phyloP scores from a whole-genome alignment of 2,113 vertebrate genomes.

The Elephas maximus region DNA sequence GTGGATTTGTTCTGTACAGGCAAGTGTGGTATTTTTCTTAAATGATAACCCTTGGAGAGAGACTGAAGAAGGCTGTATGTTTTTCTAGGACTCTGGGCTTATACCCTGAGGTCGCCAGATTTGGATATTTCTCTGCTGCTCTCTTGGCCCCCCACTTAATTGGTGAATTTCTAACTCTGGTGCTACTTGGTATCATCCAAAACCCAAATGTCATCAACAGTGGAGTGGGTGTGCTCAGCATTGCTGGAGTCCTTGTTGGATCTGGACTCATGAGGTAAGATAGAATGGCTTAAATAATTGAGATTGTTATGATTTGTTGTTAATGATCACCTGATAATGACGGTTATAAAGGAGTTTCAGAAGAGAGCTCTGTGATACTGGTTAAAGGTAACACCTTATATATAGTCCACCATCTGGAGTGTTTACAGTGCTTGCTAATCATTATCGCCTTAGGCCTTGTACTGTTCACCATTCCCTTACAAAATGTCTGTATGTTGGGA shows the following conservation, averaged over 20 bases:
- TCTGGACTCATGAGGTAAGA: conserved; percentile 95
- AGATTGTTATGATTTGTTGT: background rate
- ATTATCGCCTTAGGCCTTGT: background rate
- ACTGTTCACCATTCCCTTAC: background rate
- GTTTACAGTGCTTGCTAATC: background rate
- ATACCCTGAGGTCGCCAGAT: conserved; percentile 92
- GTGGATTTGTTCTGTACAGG: background rate
- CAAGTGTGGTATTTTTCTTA: conserved; percentile 27
- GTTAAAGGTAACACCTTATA: background rate
- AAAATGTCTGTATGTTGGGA: background rate
- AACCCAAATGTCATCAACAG: conserved; percentile 95
- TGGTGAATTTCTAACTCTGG: conserved; percentile 95
- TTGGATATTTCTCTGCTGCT: conserved; percentile 94
- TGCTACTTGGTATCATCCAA: conserved; percentile 95
- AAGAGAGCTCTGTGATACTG: background rate
- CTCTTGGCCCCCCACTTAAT: conserved; percentile 92
- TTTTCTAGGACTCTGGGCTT: conserved; percentile 92
- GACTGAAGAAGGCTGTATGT: conserved; percentile 49
- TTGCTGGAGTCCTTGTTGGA: conserved; percentile 94
- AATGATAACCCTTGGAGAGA: background rate
- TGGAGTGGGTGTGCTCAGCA: conserved; percentile 93
- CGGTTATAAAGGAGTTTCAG: background rate
- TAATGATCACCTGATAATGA: background rate
- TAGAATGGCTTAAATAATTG: background rate
- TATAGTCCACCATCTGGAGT: background rate